Evolutionary conservation across 2,888 invertebrate genomes (phyloP).

Genomic region (Tenthredo notha): DNA sequence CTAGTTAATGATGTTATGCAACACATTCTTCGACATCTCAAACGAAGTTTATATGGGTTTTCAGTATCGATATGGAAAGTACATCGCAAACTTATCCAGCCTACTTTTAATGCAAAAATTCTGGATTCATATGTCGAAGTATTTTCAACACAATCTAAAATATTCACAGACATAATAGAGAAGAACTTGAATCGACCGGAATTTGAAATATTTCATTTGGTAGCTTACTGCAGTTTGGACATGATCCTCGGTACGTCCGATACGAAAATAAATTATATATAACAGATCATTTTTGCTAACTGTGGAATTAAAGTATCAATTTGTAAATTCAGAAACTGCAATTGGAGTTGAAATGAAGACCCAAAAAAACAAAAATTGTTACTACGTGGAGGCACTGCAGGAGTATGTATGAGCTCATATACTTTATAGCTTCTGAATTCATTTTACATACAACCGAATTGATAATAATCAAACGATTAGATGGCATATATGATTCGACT

Average conservation of each 20-base stretch:
- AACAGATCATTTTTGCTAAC: neutral
- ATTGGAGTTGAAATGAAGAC: constrained; percentile 82
- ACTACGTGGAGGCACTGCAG: constrained; percentile 58
- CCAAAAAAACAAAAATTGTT: constrained; percentile 76
- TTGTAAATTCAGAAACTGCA: constrained; percentile 82
- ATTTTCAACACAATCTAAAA: constrained; percentile 82
- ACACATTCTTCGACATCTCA: too few relatives aligned
- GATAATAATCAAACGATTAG: too few relatives aligned
- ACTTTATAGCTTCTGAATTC: neutral
- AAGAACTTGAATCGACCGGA: constrained; percentile 74
- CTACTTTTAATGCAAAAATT: constrained; percentile 84
- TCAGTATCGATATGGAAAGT: constrained; percentile 82
- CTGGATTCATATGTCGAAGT: constrained; percentile 82
- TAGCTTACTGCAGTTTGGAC: constrained; percentile 82
- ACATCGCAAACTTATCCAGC: constrained; percentile 82
- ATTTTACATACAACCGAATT: too few relatives aligned
- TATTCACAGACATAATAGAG: constrained; percentile 75
- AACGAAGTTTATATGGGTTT: neutral
- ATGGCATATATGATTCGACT: too few relatives aligned
- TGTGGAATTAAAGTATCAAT: neutral
- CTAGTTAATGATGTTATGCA: too few relatives aligned
- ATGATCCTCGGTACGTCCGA: constrained; percentile 81
- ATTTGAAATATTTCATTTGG: constrained; percentile 80
- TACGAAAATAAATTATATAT: too few relatives aligned
- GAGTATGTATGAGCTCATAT: neutral